Evolutionary conservation across 2,113 vertebrate species (phyloP).

Genomic region (Menidia beryllina): DNA sequence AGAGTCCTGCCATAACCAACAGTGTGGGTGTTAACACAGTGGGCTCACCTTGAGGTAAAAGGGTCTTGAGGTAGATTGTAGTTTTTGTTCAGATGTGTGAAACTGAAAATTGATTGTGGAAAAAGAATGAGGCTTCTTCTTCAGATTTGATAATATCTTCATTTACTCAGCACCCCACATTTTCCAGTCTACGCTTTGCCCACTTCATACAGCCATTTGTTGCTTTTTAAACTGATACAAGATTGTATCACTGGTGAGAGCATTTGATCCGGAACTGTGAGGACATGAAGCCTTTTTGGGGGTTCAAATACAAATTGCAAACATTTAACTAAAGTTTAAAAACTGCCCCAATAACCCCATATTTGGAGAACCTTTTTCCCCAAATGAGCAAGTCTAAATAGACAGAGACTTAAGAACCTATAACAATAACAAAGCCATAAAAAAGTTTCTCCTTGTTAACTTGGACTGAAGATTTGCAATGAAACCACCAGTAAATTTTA

Average conservation of each 20-base stretch:
- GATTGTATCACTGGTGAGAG: not conserved
- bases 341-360: not conserved
- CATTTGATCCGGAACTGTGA: not conserved
- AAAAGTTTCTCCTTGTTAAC: not conserved
- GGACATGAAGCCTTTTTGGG: not conserved
- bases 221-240: not conserved
- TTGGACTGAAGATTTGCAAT: not conserved
- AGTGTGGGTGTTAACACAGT: slow-evolving; percentile 32
- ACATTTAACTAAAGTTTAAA: not conserved
- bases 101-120: slow-evolving; percentile 62
- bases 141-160: slow-evolving; percentile 21
- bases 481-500: not conserved
- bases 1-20: slow-evolving; percentile 23
- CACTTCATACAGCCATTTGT: not conserved
- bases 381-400: not conserved
- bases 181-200: slow-evolving; percentile 14
- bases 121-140: not conserved
- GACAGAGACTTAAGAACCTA: not conserved
- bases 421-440: not conserved
- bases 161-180: slow-evolving; percentile 4
- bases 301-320: too few species aligned
- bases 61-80: slow-evolving; percentile 29
- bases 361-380: too few species aligned
- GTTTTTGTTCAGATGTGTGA: slow-evolving; percentile 38
- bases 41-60: slow-evolving; percentile 32